Conservation (phyloP, 1,140 invertebrate species). For the Hycleus cichorii region DNA sequence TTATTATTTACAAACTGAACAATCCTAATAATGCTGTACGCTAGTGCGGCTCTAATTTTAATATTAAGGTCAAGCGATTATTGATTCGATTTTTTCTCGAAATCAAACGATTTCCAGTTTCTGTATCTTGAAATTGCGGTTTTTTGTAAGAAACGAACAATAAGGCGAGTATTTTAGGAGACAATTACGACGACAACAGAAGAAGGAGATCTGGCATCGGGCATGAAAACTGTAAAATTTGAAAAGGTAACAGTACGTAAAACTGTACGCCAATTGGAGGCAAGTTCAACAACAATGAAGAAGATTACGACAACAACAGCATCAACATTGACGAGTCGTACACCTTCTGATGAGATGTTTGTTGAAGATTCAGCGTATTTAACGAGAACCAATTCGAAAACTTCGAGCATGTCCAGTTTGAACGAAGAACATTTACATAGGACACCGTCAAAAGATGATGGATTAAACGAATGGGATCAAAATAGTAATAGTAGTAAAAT, state of each 20-base stretch:
- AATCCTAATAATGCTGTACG: no score
- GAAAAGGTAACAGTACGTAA: slow-evolving; percentile 58
- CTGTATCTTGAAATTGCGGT: no score
- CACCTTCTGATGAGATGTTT: slow-evolving; percentile 48
- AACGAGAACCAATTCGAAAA: slow-evolving; percentile 45
- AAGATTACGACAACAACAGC: slow-evolving; percentile 8
- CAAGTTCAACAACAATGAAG: slow-evolving; percentile 12
- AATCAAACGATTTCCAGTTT: no score
- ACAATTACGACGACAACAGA: slow-evolving; percentile 51
- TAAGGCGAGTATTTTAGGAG: slow-evolving; percentile 42
- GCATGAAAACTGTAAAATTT: slow-evolving; percentile 56
- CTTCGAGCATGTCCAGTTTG: slow-evolving; percentile 42
- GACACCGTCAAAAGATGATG: slow-evolving; percentile 31
- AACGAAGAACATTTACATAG: slow-evolving; percentile 50
- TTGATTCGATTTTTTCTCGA: no score
- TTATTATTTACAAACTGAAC: no score
- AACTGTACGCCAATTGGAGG: slow-evolving; percentile 43
- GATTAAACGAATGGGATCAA: slow-evolving; percentile 28
- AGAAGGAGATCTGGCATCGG: slow-evolving; percentile 54
- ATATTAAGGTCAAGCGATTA: no score
- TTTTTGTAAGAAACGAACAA: not conserved
- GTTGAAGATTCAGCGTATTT: slow-evolving; percentile 53
- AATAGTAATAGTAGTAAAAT: slow-evolving; percentile 32
- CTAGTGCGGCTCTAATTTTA: no score
- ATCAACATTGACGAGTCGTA: slow-evolving; percentile 38